phyloP scores from a whole-genome alignment of 1,140 invertebrate species.

The Sesamia nonagrioides region DNA sequence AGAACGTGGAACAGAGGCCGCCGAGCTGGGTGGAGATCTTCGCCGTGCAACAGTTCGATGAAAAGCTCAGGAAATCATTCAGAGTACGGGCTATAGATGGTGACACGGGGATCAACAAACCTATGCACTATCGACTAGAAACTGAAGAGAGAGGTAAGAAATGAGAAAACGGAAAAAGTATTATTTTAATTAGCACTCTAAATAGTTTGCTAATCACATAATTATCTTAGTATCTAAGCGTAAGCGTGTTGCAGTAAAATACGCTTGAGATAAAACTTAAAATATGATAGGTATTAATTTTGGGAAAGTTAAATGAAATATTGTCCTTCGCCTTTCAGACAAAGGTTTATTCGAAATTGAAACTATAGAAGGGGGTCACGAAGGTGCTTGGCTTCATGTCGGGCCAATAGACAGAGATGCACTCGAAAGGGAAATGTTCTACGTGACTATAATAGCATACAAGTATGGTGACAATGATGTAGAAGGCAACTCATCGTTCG shows the following conservation, averaged over 20 bases:
- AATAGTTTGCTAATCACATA: no score
- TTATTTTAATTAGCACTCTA: not conserved
- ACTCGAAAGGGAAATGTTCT: conserved; percentile 85
- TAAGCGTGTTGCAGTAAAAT: no score
- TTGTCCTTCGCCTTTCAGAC: conserved; percentile 60
- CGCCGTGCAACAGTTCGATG: conserved; percentile 85
- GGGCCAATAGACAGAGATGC: conserved; percentile 86
- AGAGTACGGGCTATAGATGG: conserved; percentile 87
- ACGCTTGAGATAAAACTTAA: no score
- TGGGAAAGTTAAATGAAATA: not conserved
- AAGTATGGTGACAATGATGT: conserved; percentile 77
- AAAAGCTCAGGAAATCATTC: conserved; percentile 81
- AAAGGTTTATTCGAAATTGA: conserved; percentile 71
- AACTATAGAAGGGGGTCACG: conserved; percentile 70
- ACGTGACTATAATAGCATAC: conserved; percentile 85
- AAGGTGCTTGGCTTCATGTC: conserved; percentile 81
- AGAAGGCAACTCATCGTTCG: conserved; percentile 58
- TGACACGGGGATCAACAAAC: conserved; percentile 86
- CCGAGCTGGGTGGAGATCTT: conserved; percentile 87
- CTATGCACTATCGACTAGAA: conserved; percentile 84
- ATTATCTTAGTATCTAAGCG: no score
- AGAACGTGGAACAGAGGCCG: conserved; percentile 85
- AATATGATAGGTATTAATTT: no score
- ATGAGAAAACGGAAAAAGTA: not conserved
- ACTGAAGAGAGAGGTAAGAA: conserved; percentile 65